Base-by-base conservation (phyloP, 2,113 vertebrate genomes). In the Heteronetta atricapilla region DNA sequence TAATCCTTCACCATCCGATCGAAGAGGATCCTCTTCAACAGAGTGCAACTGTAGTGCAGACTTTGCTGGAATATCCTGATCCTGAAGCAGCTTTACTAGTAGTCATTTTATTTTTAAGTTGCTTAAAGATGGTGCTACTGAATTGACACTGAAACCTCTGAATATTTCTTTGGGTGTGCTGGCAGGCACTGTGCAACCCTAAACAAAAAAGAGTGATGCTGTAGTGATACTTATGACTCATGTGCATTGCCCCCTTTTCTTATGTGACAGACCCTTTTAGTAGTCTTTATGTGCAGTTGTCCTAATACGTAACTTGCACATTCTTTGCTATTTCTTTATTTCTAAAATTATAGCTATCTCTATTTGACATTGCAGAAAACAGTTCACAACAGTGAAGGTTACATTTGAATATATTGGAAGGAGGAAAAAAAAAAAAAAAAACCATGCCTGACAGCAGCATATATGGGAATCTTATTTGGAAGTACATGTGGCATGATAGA, bases 231-330 rank as follows among this genome's bases (percentile, higher is more conserved):
- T 77, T 17, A 31, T 42, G 34, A 42, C 7, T 77, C 22, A 82
- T 40, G 83, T 38, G 6, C 18, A 40, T 48, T 69, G 2, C 11
- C 9, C 18, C 5, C 12, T 80, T 77, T 40, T 62, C 10, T 52
- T 79, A 11, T 2, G 21, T 0, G 2, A 38, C 36, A 44, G 11
- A 52, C 4, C 6, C 17, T 53, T 68, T 4, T n/a, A 56, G 5
- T 79, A 50, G 36, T 46, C 13, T 14, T 67, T 13, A 50, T 1
- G 1, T 7, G 1, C 38, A 1, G 16, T 28, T 38, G 6, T 40
- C 38, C 62, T 29, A 8, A 52, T 10, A 11, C 3, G 8, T 33
- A 58, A 25, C 3, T 12, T 26, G 21, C 5, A n/a, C 2, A 5
- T 59, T 22, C 5, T 72, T 82, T 50, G 8, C 6, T 70, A 3